A percentile compares a stretch with the other conserved stretches of the same genome.
Evolutionary conservation across 2,888 invertebrate species (phyloP).

Genomic region (Ophonus ardosiacus): DNA sequence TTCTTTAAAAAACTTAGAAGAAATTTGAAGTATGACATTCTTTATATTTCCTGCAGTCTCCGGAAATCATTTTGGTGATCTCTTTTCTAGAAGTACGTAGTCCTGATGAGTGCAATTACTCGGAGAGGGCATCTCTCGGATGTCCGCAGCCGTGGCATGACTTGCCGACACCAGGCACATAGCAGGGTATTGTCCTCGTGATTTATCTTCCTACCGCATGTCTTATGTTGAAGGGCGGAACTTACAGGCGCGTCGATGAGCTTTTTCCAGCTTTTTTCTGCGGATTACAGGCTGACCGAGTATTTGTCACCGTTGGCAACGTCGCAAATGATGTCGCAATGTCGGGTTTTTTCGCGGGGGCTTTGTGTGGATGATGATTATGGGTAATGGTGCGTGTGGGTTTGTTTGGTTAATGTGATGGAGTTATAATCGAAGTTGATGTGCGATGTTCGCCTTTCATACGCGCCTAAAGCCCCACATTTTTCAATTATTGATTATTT

Average conservation of each 20-base stretch:
- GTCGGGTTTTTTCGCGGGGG: constrained; percentile 40
- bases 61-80: not conserved
- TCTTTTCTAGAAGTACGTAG: not conserved
- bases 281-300: constrained; percentile 59
- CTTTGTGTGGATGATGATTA: constrained; percentile 4
- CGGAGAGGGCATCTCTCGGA: constrained; percentile 3
- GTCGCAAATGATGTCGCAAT: constrained; percentile 48
- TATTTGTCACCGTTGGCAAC: constrained; percentile 57
- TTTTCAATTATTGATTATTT: not conserved
- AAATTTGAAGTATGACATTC: not conserved
- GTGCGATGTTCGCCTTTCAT: not conserved
- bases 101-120: constrained; percentile 54
- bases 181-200: constrained; percentile 36
- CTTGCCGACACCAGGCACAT: constrained; percentile 4
- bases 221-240: constrained; percentile 56
- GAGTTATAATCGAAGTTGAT: constrained; percentile 18
- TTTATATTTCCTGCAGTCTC: not conserved
- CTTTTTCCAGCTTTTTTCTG: constrained; percentile 48
- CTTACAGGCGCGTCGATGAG: constrained; percentile 31
- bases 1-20: too few species aligned
- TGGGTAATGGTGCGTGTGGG: constrained; percentile 10
- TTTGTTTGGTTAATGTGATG: constrained; percentile 41
- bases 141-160: not conserved
- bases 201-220: constrained; percentile 56
- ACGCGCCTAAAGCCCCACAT: not conserved